Conservation (phyloP, 2,888 invertebrate genomes). For the Pollenia angustigena region DNA sequence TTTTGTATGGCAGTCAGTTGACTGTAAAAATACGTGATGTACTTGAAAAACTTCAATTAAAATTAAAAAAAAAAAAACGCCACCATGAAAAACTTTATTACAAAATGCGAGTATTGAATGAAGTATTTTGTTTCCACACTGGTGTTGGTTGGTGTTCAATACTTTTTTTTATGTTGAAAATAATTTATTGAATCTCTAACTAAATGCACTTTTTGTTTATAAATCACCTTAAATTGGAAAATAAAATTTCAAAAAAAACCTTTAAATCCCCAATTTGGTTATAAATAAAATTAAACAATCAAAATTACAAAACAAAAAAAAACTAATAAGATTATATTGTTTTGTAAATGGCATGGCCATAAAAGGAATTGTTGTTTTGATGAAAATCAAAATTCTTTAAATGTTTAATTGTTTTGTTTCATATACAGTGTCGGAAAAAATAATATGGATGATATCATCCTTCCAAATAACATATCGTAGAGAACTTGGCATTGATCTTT, state of each 20-base stretch:
- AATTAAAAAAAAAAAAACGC: constrained; percentile 11
- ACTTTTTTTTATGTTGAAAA: neutral
- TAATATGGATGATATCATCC: too few relatives aligned
- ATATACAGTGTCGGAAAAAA: neutral
- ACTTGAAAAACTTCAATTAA: constrained; percentile 64
- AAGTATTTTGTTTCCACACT: neutral
- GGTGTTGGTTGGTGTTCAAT: constrained; percentile 7
- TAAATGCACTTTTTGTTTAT: constrained; percentile 8
- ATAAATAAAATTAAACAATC: constrained; percentile 33
- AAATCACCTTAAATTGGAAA: constrained; percentile 33
- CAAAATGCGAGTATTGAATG: neutral
- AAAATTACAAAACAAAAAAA: constrained; percentile 25
- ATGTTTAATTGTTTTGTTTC: constrained; percentile 16
- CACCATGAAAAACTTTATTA: constrained; percentile 52
- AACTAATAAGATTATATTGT: constrained; percentile 31
- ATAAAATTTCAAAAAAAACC: constrained; percentile 31
- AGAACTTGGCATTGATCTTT: too few relatives aligned
- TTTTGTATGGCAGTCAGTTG: constrained; percentile 12
- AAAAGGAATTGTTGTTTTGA: constrained; percentile 40
- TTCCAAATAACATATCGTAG: too few relatives aligned
- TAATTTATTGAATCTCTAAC: constrained; percentile 37
- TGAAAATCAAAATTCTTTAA: constrained; percentile 35
- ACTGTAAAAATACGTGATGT: constrained; percentile 67
- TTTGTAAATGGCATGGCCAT: constrained; percentile 25
- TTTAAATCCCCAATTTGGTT: constrained; percentile 47